Percentiles rank a stretch among this genome's conserved stretches.
Evolutionary conservation across 2,888 invertebrate species (phyloP).

Genomic region (Xestia rhomboidea): DNA sequence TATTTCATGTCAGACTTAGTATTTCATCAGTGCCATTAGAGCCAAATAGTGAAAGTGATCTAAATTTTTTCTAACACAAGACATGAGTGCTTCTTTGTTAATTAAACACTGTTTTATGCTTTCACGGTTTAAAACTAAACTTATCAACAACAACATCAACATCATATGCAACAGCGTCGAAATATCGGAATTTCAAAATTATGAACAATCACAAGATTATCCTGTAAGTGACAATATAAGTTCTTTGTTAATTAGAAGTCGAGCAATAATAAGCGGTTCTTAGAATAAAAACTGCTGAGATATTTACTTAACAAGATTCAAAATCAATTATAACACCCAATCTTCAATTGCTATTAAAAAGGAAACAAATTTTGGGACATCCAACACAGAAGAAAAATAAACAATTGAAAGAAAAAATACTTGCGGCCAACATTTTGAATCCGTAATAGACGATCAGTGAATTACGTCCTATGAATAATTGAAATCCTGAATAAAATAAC

Average conservation of each 20-base stretch:
- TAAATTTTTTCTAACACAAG: neutral
- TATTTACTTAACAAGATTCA: neutral
- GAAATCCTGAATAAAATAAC: slow-evolving; percentile 44
- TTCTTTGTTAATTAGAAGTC: neutral
- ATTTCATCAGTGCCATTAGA: neutral
- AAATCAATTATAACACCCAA: slow-evolving; percentile 7
- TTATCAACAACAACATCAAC: too few species aligned
- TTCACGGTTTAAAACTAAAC: too few species aligned
- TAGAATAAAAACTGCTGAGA: neutral
- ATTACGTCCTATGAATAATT: slow-evolving; percentile 61
- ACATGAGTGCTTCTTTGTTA: neutral
- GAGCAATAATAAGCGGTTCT: neutral
- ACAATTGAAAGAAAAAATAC: slow-evolving; percentile 4
- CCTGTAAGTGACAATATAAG: too few species aligned
- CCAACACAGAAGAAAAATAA: slow-evolving; percentile 4
- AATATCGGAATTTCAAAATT: too few species aligned
- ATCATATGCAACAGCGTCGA: too few species aligned
- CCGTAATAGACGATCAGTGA: slow-evolving; percentile 44
- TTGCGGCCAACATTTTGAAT: slow-evolving; percentile 45
- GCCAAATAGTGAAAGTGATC: neutral
- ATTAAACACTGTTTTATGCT: neutral
- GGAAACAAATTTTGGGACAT: neutral
- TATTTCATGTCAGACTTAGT: neutral
- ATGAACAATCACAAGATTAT: too few species aligned
- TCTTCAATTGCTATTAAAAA: slow-evolving; percentile 5